Percentiles rank a stretch among this genome's conserved stretches.
Conservation (phyloP, 2,113 vertebrate species). For the Morone chrysops region DNA sequence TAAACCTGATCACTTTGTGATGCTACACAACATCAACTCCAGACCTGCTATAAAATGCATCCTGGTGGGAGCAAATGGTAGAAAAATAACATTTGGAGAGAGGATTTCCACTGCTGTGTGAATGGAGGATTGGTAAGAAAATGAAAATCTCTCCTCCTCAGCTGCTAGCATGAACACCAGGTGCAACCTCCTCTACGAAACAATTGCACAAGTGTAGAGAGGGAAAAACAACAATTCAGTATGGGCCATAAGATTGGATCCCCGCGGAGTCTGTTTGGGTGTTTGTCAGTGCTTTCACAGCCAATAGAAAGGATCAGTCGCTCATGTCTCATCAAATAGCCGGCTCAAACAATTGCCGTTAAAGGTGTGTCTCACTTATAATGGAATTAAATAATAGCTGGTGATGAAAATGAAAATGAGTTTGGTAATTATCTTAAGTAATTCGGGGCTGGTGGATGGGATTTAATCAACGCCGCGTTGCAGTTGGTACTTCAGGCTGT, state of each 20-base stretch:
- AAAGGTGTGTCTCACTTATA: not conserved
- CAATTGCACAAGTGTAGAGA: not conserved
- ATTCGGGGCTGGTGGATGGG: conserved; percentile 33
- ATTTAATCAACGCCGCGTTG: conserved; percentile 47
- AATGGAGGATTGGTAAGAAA: conserved; percentile 28
- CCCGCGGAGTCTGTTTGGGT: conserved; percentile 14
- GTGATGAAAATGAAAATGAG: conserved; percentile 40
- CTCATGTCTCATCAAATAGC: not conserved
- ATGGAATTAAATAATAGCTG: conserved; percentile 22
- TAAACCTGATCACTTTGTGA: conserved; percentile 6
- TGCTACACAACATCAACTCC: not conserved
- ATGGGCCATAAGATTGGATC: not conserved
- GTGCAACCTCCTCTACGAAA: conserved; percentile 16
- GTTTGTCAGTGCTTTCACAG: conserved; percentile 1
- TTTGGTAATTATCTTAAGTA: conserved; percentile 47
- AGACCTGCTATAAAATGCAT: conserved; percentile 19
- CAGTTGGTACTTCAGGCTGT: conserved; percentile 27
- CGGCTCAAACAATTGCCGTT: not conserved
- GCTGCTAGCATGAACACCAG: conserved; percentile 33
- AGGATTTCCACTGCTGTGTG: conserved; percentile 39
- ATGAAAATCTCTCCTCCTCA: conserved; percentile 23
- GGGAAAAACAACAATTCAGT: not conserved
- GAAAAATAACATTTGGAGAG: conserved; percentile 19
- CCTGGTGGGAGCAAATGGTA: conserved; percentile 57
- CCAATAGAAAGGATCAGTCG: not conserved